Evolutionary conservation across 2,113 vertebrate genomes (phyloP).

Genomic region (Eleginops maclovinus): DNA sequence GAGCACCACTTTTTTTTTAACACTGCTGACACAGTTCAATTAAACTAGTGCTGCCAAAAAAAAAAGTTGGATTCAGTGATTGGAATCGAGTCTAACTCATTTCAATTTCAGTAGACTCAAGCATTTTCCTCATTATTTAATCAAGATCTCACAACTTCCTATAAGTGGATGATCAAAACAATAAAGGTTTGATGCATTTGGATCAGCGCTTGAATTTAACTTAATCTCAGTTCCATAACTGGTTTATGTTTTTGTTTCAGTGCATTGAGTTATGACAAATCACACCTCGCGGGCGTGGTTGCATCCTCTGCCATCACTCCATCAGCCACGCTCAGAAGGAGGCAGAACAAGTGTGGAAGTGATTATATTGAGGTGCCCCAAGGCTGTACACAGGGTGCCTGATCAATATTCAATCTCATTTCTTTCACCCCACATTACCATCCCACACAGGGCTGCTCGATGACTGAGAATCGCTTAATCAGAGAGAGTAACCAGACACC

Average conservation of each 20-base stretch:
- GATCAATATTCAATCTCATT: constrained; percentile 79
- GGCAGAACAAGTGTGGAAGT: constrained; percentile 62
- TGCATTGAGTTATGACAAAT: constrained; percentile 48
- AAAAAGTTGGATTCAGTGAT: constrained; percentile 32
- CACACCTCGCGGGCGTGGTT: neutral
- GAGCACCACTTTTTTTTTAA: constrained; percentile 56
- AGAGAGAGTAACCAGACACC: constrained; percentile 56
- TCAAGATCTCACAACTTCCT: constrained; percentile 37
- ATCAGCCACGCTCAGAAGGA: constrained; percentile 47
- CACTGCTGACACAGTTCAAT: constrained; percentile 70
- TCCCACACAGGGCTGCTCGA: constrained; percentile 44
- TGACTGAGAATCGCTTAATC: constrained; percentile 56
- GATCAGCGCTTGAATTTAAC: constrained; percentile 21
- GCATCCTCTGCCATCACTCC: constrained; percentile 63
- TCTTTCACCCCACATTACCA: constrained; percentile 69
- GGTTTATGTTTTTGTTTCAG: neutral
- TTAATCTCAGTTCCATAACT: constrained; percentile 8
- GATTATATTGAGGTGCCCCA: constrained; percentile 60
- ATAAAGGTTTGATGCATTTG: constrained; percentile 34
- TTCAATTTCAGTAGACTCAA: constrained; percentile 56
- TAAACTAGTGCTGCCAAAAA: constrained; percentile 53
- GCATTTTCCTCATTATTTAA: constrained; percentile 41
- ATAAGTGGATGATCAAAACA: constrained; percentile 52
- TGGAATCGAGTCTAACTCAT: constrained; percentile 35
- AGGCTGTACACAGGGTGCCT: constrained; percentile 56